Conservation (phyloP, 2,113 vertebrate species). For the Indri indri region DNA sequence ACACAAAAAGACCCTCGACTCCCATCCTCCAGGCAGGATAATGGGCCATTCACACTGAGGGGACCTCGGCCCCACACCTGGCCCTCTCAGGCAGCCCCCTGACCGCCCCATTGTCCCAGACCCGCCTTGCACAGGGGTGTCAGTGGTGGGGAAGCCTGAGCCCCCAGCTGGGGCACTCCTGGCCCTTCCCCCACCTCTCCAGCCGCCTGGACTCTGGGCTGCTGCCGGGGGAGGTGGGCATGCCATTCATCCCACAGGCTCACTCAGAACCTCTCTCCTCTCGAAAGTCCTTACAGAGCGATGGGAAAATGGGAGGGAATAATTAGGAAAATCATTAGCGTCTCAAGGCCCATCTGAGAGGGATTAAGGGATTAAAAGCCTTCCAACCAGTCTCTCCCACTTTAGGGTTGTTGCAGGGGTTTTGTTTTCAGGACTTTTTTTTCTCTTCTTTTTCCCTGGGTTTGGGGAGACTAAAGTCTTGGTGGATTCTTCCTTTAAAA, state of each 20-base stretch:
- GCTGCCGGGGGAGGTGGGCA: constrained; percentile 68
- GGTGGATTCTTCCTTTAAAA: constrained; percentile 36
- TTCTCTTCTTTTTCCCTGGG: constrained; percentile 41
- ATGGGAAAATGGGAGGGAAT: constrained; percentile 86
- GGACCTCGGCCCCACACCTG: constrained; percentile 74
- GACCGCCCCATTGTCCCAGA: constrained; percentile 52
- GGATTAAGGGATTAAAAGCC: constrained; percentile 88
- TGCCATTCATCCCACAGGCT: constrained; percentile 62
- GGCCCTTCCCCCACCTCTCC: constrained; percentile 73
- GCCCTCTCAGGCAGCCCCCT: constrained; percentile 67
- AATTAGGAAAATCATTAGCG: constrained; percentile 86
- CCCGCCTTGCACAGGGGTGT: not conserved
- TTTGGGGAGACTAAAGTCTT: constrained; percentile 14
- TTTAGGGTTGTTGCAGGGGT: constrained; percentile 73
- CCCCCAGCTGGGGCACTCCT: constrained; percentile 59
- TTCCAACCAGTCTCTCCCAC: constrained; percentile 67
- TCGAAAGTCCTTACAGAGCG: constrained; percentile 81
- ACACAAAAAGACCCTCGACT: constrained; percentile 64
- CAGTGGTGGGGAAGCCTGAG: not conserved
- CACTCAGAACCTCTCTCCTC: constrained; percentile 74
- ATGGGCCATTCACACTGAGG: constrained; percentile 66
- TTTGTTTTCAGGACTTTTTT: constrained; percentile 51
- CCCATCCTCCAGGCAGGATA: constrained; percentile 54
- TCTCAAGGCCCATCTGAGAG: constrained; percentile 86
- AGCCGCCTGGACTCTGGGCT: not conserved